Base-by-base conservation (phyloP, 2,888 invertebrate genomes). In the Ditylenchus weischeri region DNA sequence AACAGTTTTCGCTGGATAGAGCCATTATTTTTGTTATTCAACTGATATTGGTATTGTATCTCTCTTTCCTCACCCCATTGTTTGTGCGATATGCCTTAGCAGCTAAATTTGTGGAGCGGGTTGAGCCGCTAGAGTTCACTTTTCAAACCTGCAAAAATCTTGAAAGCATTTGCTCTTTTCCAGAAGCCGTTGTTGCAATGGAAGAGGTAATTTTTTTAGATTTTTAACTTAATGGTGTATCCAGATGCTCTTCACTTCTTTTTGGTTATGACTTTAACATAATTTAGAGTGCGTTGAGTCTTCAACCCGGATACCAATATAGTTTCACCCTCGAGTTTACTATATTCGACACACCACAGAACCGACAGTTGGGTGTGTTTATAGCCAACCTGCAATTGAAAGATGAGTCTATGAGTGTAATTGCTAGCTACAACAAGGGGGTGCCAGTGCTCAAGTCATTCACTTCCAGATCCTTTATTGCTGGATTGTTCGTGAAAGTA, bases 161-260 rank as follows among this genome's bases (percentile, higher is more conserved):
- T 29, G 75, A 75, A 70, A 79, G 80, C 49, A 73, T 80, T 54
- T 80, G 80, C 65, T 77, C 77, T 6, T 81, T 75, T 72, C 80
- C 80, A 5, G 71, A 79, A 48, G 80, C 80, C 21, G 64, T 67
- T 19, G 29, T 78, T n/a, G 43, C 43, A 8, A 1, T 43, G 43
- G 43, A 43, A 43, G 43, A 43, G 43, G 43, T 6, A 8, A 8
- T 43, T 43, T 43, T 43, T 43, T 43, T 43, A 13, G 8, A 43
- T 8, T 43, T 13, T 13, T 8, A 15, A 43, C 43, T 43, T 13
- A 43, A 43, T 13, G 8, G 1, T 15, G 11, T 43, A 3, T 43
- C 11, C 8, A 43, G 43, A 15, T 10, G 43, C 43, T 43, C 5
- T 29, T 29, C 3, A 29, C 29, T 29, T 29, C 2, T 29, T 29